Percentiles rank a stretch among this genome's conserved stretches.
phyloP scores from a whole-genome alignment of 2,888 invertebrate genomes.

The Pandemis cinnamomeana region DNA sequence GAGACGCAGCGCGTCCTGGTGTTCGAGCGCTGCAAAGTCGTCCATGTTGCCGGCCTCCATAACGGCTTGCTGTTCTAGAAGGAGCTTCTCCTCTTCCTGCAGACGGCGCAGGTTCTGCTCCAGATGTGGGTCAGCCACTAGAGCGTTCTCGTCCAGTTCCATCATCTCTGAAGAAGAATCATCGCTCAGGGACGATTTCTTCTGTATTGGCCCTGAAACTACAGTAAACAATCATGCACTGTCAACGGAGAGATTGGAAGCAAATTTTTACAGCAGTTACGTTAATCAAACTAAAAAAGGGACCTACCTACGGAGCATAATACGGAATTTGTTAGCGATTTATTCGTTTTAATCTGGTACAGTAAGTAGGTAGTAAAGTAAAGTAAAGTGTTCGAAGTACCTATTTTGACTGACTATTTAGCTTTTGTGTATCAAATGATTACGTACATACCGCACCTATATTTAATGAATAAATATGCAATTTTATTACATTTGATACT shows the following conservation, averaged over 20 bases:
- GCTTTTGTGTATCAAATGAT: neutral
- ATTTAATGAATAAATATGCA: neutral
- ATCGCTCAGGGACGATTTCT: conserved; percentile 95
- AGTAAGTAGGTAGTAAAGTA: neutral
- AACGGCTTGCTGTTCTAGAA: conserved; percentile 90
- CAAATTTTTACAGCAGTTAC: conserved; percentile 24
- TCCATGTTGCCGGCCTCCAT: conserved; percentile 83
- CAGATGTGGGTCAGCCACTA: conserved; percentile 82
- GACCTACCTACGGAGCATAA: neutral
- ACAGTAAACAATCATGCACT: conserved; percentile 42
- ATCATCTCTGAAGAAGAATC: conserved; percentile 94
- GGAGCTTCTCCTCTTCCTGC: conserved; percentile 89
- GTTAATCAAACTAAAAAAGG: conserved; percentile 8
- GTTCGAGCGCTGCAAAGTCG: conserved; percentile 72
- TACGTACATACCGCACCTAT: too few relatives aligned
- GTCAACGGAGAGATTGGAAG: neutral
- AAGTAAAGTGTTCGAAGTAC: neutral
- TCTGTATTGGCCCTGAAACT: conserved; percentile 92
- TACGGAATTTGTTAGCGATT: conserved; percentile 17
- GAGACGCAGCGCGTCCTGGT: conserved; percentile 71
- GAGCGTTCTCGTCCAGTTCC: conserved; percentile 95
- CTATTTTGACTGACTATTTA: neutral
- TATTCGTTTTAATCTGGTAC: neutral
- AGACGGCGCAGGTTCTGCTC: conserved; percentile 74
- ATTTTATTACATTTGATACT: neutral